phyloP scores from a whole-genome alignment of 1,140 invertebrate genomes.

The Bacillus rossius region DNA sequence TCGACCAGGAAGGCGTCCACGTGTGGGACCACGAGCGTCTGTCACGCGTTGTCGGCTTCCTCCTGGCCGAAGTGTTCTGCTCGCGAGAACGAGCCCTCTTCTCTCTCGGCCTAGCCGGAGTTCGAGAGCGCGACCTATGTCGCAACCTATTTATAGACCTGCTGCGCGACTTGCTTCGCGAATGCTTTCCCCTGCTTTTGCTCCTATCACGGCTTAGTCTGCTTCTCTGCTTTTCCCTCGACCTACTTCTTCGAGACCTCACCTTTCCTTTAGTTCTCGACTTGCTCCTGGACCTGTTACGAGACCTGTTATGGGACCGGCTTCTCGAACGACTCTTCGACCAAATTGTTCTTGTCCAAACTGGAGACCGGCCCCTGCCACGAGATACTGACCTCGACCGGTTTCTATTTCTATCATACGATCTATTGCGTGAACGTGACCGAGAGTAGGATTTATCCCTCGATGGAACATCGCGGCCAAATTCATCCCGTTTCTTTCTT shows the following conservation, averaged over 20 bases:
- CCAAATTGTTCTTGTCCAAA: background rate
- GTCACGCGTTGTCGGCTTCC: constrained; percentile 12
- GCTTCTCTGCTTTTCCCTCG: constrained; percentile 24
- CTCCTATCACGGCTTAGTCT: constrained; percentile 13
- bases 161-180: constrained; percentile 17
- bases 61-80: constrained; percentile 24
- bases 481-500: constrained; percentile 64
- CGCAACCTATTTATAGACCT: constrained; percentile 37
- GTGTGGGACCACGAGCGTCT: constrained; percentile 25
- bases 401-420: constrained; percentile 1
- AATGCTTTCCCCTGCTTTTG: constrained; percentile 23
- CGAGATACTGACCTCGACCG: constrained; percentile 7
- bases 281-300: constrained; percentile 9
- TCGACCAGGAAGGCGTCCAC: constrained; percentile 45
- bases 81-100: constrained; percentile 30
- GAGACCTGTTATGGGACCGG: constrained; percentile 36
- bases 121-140: constrained; percentile 33
- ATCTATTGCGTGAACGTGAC: constrained; percentile 25
- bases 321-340: constrained; percentile 36
- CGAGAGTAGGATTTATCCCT: constrained; percentile 26
- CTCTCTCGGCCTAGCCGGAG: constrained; percentile 33
- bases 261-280: constrained; percentile 17
- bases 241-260: constrained; percentile 26
- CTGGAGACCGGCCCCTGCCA: constrained; percentile 4
- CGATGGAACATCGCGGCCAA: constrained; percentile 62